These are phyloP conservation scores for Drosophila nannoptera DNA, from an alignment of 1,140 invertebrate genomes.

Conservation along the genomic window DNA sequence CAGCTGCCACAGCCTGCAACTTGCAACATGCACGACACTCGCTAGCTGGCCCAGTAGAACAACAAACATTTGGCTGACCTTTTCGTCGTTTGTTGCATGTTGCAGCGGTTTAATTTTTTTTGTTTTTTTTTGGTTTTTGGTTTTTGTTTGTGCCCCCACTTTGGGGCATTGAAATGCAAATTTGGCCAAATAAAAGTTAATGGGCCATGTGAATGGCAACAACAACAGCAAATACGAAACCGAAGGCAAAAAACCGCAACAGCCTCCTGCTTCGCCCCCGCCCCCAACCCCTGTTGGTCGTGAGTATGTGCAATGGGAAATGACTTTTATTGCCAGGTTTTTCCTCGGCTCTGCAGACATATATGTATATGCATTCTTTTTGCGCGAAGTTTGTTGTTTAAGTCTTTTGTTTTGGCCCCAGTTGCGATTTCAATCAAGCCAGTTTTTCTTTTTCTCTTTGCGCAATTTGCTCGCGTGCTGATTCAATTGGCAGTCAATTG, in stretches of 20 bases:
- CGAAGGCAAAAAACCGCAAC: slow-evolving; percentile 17
- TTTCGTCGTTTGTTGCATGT: slow-evolving; percentile 61
- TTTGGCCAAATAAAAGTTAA: slow-evolving; percentile 76
- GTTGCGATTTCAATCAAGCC: slow-evolving; percentile 45
- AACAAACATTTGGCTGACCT: slow-evolving; percentile 76
- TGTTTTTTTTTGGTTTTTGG: not conserved
- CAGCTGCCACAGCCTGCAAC: slow-evolving; percentile 44
- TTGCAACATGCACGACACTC: slow-evolving; percentile 59
- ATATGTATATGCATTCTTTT: slow-evolving; percentile 2
- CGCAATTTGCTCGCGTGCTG: slow-evolving; percentile 55
- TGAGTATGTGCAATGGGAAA: slow-evolving; percentile 57
- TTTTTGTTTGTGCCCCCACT: slow-evolving; percentile 49
- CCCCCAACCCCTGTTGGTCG: not conserved
- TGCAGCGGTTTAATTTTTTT: slow-evolving; percentile 9
- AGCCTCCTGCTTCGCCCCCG: not conserved
- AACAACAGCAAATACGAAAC: slow-evolving; percentile 11
- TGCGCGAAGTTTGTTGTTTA: slow-evolving; percentile 48
- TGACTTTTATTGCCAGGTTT: slow-evolving; percentile 63
- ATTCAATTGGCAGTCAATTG: slow-evolving; percentile 7
- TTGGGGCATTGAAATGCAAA: slow-evolving; percentile 77
- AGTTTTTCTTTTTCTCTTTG: slow-evolving; percentile 19
- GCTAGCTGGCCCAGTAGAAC: slow-evolving; percentile 62
- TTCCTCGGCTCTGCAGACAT: not conserved
- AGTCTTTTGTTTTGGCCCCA: slow-evolving; percentile 53
- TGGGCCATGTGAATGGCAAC: slow-evolving; percentile 74